A percentile compares a stretch with the other conserved stretches of the same genome.
Evolutionary conservation across 2,797 vertebrate species (phyloP).

Genomic region (Dendrocincla tyrannina): DNA sequence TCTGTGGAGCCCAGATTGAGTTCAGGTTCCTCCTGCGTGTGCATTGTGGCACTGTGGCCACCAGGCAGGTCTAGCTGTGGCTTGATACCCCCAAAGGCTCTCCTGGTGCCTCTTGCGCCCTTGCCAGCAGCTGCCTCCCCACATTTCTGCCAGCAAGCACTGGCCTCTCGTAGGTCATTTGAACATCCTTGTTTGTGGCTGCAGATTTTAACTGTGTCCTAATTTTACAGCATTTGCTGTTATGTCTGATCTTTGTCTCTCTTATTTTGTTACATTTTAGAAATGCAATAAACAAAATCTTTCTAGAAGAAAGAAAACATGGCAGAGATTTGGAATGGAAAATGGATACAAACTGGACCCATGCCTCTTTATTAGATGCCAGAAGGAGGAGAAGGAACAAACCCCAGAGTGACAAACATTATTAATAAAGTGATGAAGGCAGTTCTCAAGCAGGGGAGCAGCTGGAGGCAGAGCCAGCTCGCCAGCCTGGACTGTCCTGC

Average conservation of each 20-base stretch:
- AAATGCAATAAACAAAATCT: constrained; percentile 12
- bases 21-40: background rate
- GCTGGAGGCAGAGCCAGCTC: background rate
- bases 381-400: constrained; percentile 19
- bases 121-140: background rate
- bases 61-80: background rate
- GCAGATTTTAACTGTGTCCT: background rate
- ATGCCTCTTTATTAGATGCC: background rate
- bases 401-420: background rate
- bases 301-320: background rate
- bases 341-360: constrained; percentile 7
- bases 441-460: background rate
- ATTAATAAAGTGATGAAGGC: constrained; percentile 24
- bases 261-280: constrained; percentile 3
- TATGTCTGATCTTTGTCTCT: constrained; percentile 18
- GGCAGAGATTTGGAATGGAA: constrained; percentile 45
- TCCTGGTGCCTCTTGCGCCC: background rate
- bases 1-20: background rate
- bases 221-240: background rate
- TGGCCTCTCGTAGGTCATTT: background rate
- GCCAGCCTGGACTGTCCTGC: background rate
- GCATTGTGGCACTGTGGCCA: rapidly evolving
- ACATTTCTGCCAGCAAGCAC: background rate
- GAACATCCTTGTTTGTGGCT: background rate
- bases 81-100: background rate